Conservation (phyloP, 2,113 vertebrate species). For the Stigmatopora argus region DNA sequence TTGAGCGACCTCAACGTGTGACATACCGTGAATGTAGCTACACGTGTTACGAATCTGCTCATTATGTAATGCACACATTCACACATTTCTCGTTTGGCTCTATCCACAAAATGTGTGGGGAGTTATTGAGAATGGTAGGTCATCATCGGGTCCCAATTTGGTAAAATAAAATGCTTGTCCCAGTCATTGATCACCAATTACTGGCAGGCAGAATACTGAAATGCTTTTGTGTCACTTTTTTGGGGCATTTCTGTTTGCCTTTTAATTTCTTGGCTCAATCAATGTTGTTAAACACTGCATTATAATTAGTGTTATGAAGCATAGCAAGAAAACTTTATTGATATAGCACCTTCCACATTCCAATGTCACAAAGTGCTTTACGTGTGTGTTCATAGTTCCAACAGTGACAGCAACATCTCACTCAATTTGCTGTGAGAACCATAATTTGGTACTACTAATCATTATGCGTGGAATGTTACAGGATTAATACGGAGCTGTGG, state of each 20-base stretch:
- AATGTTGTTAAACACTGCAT: no score
- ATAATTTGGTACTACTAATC: conserved; percentile 52
- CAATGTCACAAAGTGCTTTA: no score
- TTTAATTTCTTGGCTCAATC: no score
- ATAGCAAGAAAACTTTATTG: no score
- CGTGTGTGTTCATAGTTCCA: conserved; percentile 10
- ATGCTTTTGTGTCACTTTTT: no score
- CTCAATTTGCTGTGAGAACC: conserved; percentile 31
- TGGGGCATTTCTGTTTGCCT: no score
- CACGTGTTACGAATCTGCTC: conserved; percentile 27
- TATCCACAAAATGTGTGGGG: neutral
- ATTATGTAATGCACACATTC: conserved; percentile 32
- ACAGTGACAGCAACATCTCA: conserved; percentile 52
- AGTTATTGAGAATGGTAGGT: neutral
- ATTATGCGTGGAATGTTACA: conserved; percentile 48
- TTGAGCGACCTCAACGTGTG: conserved; percentile 38
- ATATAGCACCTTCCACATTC: no score
- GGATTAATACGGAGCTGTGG: conserved; percentile 40
- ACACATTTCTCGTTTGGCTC: conserved; percentile 8
- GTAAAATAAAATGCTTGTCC: neutral
- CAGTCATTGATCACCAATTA: no score
- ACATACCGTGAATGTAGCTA: conserved; percentile 33
- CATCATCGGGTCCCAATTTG: conserved; percentile 10
- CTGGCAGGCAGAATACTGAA: no score
- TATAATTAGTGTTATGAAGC: no score